Conservation (phyloP, 2,113 vertebrate species). For the Cyprinodon brontotheroides region DNA sequence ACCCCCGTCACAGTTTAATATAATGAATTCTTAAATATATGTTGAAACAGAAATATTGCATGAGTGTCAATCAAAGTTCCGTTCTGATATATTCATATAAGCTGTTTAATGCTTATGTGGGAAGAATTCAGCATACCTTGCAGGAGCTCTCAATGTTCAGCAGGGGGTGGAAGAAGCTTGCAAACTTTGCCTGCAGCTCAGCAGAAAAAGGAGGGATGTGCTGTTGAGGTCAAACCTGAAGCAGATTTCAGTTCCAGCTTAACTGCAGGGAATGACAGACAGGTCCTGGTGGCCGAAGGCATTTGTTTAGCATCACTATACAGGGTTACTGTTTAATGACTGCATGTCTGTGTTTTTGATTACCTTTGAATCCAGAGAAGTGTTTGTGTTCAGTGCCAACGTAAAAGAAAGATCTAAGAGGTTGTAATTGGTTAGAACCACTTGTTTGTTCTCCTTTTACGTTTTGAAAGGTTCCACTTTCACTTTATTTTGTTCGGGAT, state of each 20-base stretch:
- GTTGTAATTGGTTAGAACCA: slow-evolving; percentile 84
- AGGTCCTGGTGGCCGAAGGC: slow-evolving; percentile 55
- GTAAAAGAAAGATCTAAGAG: slow-evolving; percentile 73
- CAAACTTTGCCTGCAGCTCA: slow-evolving; percentile 80
- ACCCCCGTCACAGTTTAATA: too few relatives aligned
- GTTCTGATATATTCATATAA: neutral
- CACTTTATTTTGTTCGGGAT: slow-evolving; percentile 79
- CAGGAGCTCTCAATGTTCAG: slow-evolving; percentile 85
- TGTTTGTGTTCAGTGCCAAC: slow-evolving; percentile 61
- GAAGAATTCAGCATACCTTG: slow-evolving; percentile 51
- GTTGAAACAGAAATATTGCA: too few relatives aligned
- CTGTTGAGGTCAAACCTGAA: slow-evolving; percentile 80
- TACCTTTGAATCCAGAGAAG: slow-evolving; percentile 82
- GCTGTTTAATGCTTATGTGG: neutral
- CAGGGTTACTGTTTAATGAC: neutral
- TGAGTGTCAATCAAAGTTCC: neutral
- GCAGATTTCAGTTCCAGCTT: slow-evolving; percentile 77
- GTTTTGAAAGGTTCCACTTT: slow-evolving; percentile 81
- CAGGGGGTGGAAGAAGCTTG: slow-evolving; percentile 77
- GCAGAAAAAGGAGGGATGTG: slow-evolving; percentile 76
- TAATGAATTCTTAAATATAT: too few relatives aligned
- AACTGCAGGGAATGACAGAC: slow-evolving; percentile 64
- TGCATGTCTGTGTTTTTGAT: neutral
- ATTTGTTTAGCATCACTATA: neutral
- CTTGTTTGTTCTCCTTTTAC: slow-evolving; percentile 73